Evolutionary conservation across 2,113 vertebrate species (phyloP).

Genomic region (Gorsachius goisagi): DNA sequence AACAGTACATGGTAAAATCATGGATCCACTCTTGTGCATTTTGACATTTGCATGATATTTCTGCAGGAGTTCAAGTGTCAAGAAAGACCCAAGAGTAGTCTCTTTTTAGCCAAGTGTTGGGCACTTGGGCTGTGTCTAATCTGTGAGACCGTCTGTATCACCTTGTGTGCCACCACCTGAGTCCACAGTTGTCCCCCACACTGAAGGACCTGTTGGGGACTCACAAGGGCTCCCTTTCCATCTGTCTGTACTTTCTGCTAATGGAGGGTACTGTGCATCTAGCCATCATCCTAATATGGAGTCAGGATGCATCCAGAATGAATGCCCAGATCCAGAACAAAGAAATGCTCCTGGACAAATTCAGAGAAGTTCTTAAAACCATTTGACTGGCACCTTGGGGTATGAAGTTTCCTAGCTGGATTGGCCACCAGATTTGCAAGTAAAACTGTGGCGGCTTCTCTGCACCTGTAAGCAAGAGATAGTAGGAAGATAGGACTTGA

Average conservation of each 20-base stretch:
- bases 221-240: neutral
- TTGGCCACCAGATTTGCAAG: neutral
- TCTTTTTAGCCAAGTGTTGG: neutral
- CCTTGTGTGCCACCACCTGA: neutral
- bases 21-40: neutral
- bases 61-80: neutral
- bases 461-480: neutral
- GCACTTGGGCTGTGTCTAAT: neutral
- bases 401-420: neutral
- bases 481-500: neutral
- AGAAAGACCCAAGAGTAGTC: neutral
- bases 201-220: neutral
- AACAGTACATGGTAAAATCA: conserved; percentile 84
- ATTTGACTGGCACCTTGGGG: neutral
- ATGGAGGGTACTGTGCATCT: neutral
- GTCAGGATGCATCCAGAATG: neutral
- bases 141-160: neutral
- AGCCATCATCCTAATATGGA: accelerated
- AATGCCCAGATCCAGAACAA: neutral
- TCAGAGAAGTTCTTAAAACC: neutral
- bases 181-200: neutral
- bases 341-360: neutral
- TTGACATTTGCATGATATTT: neutral
- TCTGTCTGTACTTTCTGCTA: neutral
- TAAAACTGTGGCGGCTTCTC: neutral